A percentile compares a stretch with the other conserved stretches of the same genome.
Evolutionary conservation across 2,113 vertebrate genomes (phyloP).

Genomic region (Tachysurus vachellii): DNA sequence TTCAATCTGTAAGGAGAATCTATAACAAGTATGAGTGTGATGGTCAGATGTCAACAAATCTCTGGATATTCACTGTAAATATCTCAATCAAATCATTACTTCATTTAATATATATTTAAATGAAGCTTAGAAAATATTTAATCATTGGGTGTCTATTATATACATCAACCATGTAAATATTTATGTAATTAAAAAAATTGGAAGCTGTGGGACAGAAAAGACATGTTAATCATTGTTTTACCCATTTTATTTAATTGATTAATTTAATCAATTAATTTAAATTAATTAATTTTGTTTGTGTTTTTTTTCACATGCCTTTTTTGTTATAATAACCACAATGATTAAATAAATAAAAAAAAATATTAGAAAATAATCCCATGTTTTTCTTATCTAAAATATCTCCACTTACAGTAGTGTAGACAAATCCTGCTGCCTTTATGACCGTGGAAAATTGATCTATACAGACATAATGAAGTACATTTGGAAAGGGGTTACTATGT

Average conservation of each 20-base stretch:
- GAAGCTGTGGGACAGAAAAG: neutral
- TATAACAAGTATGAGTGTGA: too few relatives aligned
- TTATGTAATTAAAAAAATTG: neutral
- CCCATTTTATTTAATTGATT: too few relatives aligned
- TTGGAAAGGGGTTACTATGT: neutral
- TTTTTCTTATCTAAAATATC: too few relatives aligned
- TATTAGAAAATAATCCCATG: too few relatives aligned
- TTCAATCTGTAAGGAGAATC: neutral
- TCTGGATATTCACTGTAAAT: neutral
- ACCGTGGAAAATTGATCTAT: neutral
- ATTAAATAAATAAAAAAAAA: neutral
- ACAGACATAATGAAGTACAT: neutral
- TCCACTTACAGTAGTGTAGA: too few relatives aligned
- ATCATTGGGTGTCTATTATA: neutral
- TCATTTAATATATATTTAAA: neutral
- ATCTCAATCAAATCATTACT: neutral
- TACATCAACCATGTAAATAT: neutral
- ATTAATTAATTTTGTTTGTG: too few relatives aligned
- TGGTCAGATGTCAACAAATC: too few relatives aligned
- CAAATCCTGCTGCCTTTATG: too few relatives aligned
- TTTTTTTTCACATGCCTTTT: neutral
- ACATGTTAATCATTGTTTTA: neutral
- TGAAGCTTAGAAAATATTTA: neutral
- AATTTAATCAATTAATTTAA: too few relatives aligned
- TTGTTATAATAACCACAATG: neutral